Evolutionary conservation across 2,113 vertebrate genomes (phyloP).

Genomic region (Butorides virescens): DNA sequence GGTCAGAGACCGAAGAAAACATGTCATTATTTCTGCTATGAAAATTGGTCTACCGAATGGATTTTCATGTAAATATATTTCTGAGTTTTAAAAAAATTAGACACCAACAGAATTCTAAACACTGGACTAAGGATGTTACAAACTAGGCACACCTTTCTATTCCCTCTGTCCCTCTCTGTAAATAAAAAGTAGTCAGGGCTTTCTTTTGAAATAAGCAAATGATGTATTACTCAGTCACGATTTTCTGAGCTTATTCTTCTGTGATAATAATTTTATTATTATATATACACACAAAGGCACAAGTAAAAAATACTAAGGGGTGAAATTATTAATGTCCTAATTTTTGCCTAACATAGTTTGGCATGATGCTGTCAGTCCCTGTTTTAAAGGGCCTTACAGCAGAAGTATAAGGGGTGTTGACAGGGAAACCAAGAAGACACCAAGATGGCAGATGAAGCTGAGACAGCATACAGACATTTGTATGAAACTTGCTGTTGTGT

Average conservation of each 20-base stretch:
- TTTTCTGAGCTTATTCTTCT: not conserved
- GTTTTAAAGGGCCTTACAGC: not conserved
- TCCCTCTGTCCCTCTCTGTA: not conserved
- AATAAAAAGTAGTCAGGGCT: not conserved
- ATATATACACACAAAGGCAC: not conserved
- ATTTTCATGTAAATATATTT: slow-evolving; percentile 19
- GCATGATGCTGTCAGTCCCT: not conserved
- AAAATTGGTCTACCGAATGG: not conserved
- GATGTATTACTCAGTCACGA: not conserved
- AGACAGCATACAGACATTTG: not conserved
- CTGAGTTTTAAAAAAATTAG: not conserved
- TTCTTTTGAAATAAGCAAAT: not conserved
- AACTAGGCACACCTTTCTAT: not conserved
- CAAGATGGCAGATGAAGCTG: not conserved
- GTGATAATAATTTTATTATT: not conserved
- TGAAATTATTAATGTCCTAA: not conserved
- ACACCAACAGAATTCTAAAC: not conserved
- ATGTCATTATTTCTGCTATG: slow-evolving; percentile 12
- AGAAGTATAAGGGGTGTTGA: not conserved
- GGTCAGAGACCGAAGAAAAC: not conserved
- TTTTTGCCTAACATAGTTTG: not conserved
- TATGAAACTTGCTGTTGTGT: not conserved
- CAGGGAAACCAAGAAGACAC: not conserved
- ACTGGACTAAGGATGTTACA: not conserved
- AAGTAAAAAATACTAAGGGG: not conserved